Evolutionary conservation across 1,140 invertebrate genomes (phyloP), one percentile per base, ranked within the genome.

Genomic region (Bombus confusus): DNA sequence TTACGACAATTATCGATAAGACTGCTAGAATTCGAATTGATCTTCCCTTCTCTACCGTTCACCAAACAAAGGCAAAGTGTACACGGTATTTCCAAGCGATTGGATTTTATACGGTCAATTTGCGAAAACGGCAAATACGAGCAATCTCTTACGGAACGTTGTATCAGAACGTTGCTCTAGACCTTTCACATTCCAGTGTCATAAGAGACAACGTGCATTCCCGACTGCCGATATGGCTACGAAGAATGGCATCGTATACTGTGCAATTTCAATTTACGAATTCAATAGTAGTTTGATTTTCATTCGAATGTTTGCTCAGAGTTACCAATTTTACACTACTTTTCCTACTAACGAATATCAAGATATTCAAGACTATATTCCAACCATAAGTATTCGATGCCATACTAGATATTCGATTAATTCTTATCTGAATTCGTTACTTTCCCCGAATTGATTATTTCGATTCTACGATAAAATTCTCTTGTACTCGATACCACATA

Each of bases 181-280:
- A 90, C 86, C 89, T 90, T 90, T 90, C 89, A 90, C 88, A 88
- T 91, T 90, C 89, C 52, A 80, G 74, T 88, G 90, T 91, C 87
- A 91, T 89, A 87, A 87, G 79, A 59, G 72, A 82, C 72, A 77
- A 80, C 31, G 62, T 64, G 59, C 68, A 71, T 83, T 85, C 75
- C 10, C 69, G 43, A 43, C 62, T 81, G 73, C 77, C 62, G 59
- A 86, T 79, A 64, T 66, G 52, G 68, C 47, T 31, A 28, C 71
- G 22, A 52, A 52, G 5, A 52, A 52, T 18, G 18, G 47, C 47
- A 52, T 52, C 28, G 12, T n/a, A n/a, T 0, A 13, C 59, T 13
- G 5, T 62, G 47, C 47, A 39, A n/a, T 78, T 59, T 59, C 43
- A 78, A 22, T 52, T 57, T 69, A n/a, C n/a, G n/a, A 83, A 83